Base-by-base conservation (phyloP, 2,888 invertebrate genomes). In the Drosophila mulleri region DNA sequence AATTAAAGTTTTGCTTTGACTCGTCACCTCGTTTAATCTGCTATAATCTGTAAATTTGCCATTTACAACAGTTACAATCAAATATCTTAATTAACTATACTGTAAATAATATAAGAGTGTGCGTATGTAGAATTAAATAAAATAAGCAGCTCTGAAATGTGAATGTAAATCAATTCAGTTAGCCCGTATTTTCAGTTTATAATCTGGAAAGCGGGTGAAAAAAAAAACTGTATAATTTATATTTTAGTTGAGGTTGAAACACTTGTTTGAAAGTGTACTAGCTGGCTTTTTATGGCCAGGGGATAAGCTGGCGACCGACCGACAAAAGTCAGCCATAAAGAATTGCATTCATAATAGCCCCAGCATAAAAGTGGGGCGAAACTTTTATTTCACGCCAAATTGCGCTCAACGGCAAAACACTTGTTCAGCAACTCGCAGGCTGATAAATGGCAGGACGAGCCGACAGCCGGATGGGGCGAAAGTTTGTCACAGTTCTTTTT, bases 311-410 rank as follows among this genome's bases (percentile, higher is more conserved):
- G 16, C 32, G 45, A 60, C 37, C 37, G n/a, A 14, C n/a, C 29
- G 12, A 59, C 32, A 37, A n/a, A 56, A 53, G 23, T 45, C 58
- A 59, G 20, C 39, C 54, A 48, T 23, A 69, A 71, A 64, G 59
- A 64, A 54, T 64, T 48, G 70, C 70, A 63, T 63, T 69, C 59
- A 60, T 63, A 61, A 72, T 54, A 66, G 47, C n/a, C 32, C 35
- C 44, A 54, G 44, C 54, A 64, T 54, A 69, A 75, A 72, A 74
- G 59, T 56, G 45, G 35, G 52, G 59, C 42, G 57, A 59, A 86
- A 77, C 72, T 80, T 72, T 80, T 80, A 75, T 83, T 86, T 80
- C 69, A 77, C 81, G 74, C 78, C 77, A 74, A 82, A 85, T 83
- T 85, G 80, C 77, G 63, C 70, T 71, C 72, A 67, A 56, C 68